These are phyloP conservation scores for Spatulosminthurus flaviceps DNA, from an alignment of 2,888 invertebrate species.

Conservation along the genomic window DNA sequence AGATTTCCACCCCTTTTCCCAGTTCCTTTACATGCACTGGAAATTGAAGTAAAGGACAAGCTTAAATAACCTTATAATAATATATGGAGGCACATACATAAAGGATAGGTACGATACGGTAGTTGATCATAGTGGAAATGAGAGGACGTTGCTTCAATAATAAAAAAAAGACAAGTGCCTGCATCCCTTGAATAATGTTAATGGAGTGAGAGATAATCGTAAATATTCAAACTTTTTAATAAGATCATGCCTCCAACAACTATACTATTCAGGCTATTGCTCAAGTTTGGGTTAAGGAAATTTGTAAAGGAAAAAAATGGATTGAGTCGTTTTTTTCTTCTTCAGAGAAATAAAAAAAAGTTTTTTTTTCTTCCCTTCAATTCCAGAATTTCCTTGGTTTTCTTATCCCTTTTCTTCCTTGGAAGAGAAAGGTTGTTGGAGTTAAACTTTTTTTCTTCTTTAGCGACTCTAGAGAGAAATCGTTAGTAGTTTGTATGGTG, in stretches of 20 bases:
- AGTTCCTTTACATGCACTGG: too few relatives aligned
- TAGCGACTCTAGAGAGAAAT: not conserved
- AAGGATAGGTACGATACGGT: too few relatives aligned
- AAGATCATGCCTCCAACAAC: not conserved
- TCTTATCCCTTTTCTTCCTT: not conserved
- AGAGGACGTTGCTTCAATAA: too few relatives aligned
- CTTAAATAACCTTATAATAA: too few relatives aligned
- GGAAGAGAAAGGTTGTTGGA: not conserved
- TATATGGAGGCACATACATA: too few relatives aligned
- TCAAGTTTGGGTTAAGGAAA: not conserved
- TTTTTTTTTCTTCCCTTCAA: not conserved
- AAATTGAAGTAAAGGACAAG: too few relatives aligned
- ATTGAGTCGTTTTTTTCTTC: not conserved
- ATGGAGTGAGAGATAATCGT: slow-evolving; percentile 2
- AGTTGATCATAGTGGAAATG: too few relatives aligned
- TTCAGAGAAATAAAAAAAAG: not conserved
- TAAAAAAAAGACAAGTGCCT: not conserved
- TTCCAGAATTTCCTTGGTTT: not conserved
- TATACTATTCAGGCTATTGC: not conserved
- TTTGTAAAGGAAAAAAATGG: not conserved
- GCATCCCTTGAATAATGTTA: not conserved
- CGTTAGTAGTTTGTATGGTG: slow-evolving; percentile 3
- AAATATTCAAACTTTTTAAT: slow-evolving; percentile 12
- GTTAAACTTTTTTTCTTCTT: not conserved
- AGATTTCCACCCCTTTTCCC: too few relatives aligned